Evolutionary conservation across 2,888 invertebrate genomes (phyloP).

Genomic region (Pseudanteris insignis): DNA sequence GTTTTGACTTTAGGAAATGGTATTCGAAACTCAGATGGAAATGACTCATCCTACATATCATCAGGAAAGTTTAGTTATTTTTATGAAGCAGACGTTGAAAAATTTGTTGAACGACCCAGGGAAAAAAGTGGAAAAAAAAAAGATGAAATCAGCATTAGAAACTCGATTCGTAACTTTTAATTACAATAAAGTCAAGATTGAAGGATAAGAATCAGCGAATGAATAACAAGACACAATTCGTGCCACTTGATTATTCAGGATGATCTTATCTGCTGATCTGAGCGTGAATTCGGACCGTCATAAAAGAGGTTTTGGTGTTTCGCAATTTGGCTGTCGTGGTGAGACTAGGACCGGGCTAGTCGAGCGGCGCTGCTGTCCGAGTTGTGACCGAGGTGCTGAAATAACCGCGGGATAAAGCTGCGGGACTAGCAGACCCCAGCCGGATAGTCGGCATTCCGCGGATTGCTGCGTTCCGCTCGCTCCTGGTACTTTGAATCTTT

Average conservation of each 20-base stretch:
- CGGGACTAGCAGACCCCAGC: constrained; percentile 44
- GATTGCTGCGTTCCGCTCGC: constrained; percentile 55
- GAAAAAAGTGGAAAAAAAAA: too few species aligned
- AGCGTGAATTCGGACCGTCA: constrained; percentile 22
- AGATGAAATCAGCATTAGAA: too few species aligned
- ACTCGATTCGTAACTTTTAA: too few species aligned
- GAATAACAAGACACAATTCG: not conserved
- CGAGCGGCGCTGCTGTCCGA: too few species aligned
- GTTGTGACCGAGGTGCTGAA: constrained; percentile 34
- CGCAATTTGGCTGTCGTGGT: constrained; percentile 15
- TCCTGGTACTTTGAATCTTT: constrained; percentile 48
- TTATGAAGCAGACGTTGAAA: too few species aligned
- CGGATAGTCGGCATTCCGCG: constrained; percentile 57
- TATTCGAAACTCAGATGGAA: too few species aligned
- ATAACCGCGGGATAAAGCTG: constrained; percentile 50
- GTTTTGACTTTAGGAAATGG: too few species aligned
- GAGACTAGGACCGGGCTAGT: constrained; percentile 5
- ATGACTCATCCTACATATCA: too few species aligned
- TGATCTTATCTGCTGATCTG: constrained; percentile 25
- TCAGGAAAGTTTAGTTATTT: too few species aligned
- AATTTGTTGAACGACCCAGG: too few species aligned
- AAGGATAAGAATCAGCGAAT: too few species aligned
- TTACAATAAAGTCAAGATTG: too few species aligned
- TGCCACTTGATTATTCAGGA: constrained; percentile 24
- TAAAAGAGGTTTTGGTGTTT: constrained; percentile 16